Evolutionary conservation across 1,140 invertebrate genomes (phyloP).

Genomic region (Hermatobates lingyangjiaoensis): DNA sequence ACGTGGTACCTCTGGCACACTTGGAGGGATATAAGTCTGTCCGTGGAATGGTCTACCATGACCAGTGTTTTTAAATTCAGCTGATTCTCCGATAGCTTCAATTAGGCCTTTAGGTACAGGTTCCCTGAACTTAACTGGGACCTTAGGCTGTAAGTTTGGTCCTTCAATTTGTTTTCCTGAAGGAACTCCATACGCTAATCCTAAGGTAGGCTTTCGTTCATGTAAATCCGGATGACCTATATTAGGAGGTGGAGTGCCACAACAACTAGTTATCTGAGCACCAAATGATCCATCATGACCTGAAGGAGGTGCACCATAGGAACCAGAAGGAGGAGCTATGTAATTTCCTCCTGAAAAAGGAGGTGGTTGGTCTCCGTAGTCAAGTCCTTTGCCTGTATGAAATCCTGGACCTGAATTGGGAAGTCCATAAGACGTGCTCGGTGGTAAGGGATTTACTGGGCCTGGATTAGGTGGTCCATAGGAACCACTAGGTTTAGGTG

Average conservation of each 20-base stretch:
- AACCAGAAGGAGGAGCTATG: slow-evolving; percentile 9
- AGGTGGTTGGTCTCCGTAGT: too few relatives aligned
- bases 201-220: slow-evolving; percentile 8
- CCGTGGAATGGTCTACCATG: slow-evolving; percentile 24
- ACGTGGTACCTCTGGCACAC: slow-evolving; percentile 30
- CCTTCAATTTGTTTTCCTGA: slow-evolving; percentile 20
- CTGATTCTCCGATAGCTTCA: slow-evolving; percentile 34
- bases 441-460: slow-evolving; percentile 8
- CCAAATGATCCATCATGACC: slow-evolving; percentile 12
- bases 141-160: slow-evolving; percentile 26
- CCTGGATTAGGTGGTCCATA: slow-evolving; percentile 10
- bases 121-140: slow-evolving; percentile 44
- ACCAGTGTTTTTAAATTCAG: slow-evolving; percentile 21
- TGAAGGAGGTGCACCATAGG: slow-evolving; percentile 11
- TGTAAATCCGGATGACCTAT: slow-evolving; percentile 6
- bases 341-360: too few relatives aligned
- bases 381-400: too few relatives aligned
- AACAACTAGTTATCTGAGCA: slow-evolving; percentile 15
- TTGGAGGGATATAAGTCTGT: slow-evolving; percentile 39
- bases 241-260: slow-evolving; percentile 17
- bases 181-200: slow-evolving; percentile 16
- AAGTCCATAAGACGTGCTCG: slow-evolving; percentile 6
- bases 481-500: slow-evolving; percentile 22
- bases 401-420: neutral
- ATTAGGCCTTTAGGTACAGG: slow-evolving; percentile 43